phyloP scores from a whole-genome alignment of 2,888 invertebrate species.

The Dynastes hyllus region DNA sequence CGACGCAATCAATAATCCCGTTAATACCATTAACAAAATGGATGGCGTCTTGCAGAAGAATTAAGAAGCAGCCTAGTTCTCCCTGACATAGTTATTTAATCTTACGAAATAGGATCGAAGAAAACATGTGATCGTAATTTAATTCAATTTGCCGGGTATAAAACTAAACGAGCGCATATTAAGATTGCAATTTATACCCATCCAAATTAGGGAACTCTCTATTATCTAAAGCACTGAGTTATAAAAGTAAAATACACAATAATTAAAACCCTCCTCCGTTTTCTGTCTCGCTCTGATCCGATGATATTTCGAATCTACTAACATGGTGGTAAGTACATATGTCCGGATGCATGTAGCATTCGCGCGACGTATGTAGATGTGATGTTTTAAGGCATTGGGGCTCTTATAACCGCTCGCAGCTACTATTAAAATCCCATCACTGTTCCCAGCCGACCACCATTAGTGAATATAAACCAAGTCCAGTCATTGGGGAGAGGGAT shows the following conservation, averaged over 20 bases:
- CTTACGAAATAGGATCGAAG: background rate
- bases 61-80: background rate
- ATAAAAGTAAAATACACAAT: conserved; percentile 63
- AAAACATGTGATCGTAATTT: conserved; percentile 46
- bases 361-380: conserved; percentile 3
- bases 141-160: conserved; percentile 50
- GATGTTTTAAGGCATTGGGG: conserved; percentile 47
- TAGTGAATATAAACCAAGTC: conserved; percentile 65
- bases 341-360: background rate
- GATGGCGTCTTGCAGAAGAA: conserved; percentile 1
- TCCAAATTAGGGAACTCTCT: conserved; percentile 60
- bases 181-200: conserved; percentile 59
- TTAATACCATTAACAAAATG: background rate
- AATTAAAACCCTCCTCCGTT: conserved; percentile 57
- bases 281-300: conserved; percentile 37
- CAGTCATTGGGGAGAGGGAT: conserved; percentile 62
- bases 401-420: conserved; percentile 62
- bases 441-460: conserved; percentile 65
- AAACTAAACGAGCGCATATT: conserved; percentile 61
- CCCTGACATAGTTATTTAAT: conserved; percentile 1
- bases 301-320: conserved; percentile 12
- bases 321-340: conserved; percentile 11
- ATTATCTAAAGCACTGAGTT: conserved; percentile 62
- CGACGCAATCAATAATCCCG: background rate
- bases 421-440: conserved; percentile 70